Evolutionary conservation across 35 echinoderm and acorn worm species (phyloP).

Genomic region (Diadema setosum): DNA sequence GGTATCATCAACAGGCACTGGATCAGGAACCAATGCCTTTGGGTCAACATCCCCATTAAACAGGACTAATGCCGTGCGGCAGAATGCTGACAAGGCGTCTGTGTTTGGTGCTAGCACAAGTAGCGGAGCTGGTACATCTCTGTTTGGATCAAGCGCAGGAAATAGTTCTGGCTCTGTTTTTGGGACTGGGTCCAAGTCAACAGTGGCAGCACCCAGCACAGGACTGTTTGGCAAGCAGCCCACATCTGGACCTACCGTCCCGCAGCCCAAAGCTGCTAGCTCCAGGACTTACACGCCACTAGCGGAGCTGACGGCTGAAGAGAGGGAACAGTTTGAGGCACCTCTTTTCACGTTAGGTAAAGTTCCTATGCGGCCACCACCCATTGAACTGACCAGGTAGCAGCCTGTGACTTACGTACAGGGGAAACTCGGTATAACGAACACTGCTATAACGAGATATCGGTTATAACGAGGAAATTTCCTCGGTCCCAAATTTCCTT

Average conservation of each 20-base stretch:
- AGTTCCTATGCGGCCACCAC: slow-evolving; percentile 80
- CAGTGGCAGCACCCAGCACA: neutral
- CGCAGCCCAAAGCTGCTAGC: neutral
- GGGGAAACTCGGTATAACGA: too few relatives aligned
- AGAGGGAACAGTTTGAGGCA: slow-evolving; percentile 86
- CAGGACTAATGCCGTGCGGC: neutral
- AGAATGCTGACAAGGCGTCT: too few relatives aligned
- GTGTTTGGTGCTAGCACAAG: too few relatives aligned
- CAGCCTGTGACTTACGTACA: too few relatives aligned
- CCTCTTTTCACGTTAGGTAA: slow-evolving; percentile 67
- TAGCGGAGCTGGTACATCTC: too few relatives aligned
- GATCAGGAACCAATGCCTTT: neutral
- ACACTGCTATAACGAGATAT: too few relatives aligned
- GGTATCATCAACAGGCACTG: neutral
- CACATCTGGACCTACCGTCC: neutral
- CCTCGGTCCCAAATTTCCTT: too few relatives aligned
- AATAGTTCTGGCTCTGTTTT: neutral
- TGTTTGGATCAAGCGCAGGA: neutral
- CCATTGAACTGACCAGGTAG: slow-evolving; percentile 50
- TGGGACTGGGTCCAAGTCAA: neutral
- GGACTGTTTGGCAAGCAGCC: neutral
- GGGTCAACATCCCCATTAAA: neutral
- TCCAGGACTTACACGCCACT: slow-evolving; percentile 42
- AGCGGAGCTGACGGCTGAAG: slow-evolving; percentile 57
- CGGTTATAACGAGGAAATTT: too few relatives aligned